These are phyloP conservation scores for Apteryx owenii DNA, from an alignment of 2,113 vertebrate genomes.

Conservation along the genomic window DNA sequence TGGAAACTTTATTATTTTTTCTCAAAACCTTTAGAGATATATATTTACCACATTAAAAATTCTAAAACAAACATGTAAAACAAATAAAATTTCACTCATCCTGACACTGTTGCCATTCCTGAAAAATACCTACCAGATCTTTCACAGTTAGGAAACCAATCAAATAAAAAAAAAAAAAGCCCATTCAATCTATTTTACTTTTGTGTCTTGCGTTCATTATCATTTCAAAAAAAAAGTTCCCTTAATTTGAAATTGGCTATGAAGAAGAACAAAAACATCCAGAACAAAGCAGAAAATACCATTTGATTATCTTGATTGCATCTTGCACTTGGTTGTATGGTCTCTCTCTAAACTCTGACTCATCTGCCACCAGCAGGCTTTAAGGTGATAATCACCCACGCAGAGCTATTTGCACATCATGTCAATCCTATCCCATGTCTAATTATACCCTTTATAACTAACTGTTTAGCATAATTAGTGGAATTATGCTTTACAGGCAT, in stretches of 20 bases:
- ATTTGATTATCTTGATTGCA: slow-evolving; percentile 32
- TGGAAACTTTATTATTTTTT: background rate
- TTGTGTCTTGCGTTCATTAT: background rate
- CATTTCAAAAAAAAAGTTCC: background rate
- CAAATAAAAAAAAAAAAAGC: background rate
- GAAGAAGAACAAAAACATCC: background rate
- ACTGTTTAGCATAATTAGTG: slow-evolving; percentile 68
- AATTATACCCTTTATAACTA: slow-evolving; percentile 68
- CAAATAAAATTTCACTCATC: background rate
- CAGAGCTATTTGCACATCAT: slow-evolving; percentile 67
- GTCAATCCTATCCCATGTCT: slow-evolving; percentile 46
- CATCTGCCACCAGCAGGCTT: slow-evolving; percentile 56
- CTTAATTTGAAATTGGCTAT: slow-evolving; percentile 30
- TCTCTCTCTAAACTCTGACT: slow-evolving; percentile 59
- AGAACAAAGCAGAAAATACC: slow-evolving; percentile 43
- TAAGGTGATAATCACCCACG: slow-evolving; percentile 68
- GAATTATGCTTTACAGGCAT: slow-evolving; percentile 41
- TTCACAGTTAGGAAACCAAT: slow-evolving; percentile 43
- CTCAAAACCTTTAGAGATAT: background rate
- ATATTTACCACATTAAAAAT: background rate
- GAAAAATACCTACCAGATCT: background rate
- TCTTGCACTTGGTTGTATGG: slow-evolving; percentile 11
- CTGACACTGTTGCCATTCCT: background rate
- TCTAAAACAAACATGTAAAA: background rate
- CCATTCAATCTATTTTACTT: background rate